Base-by-base conservation (phyloP, 1,140 invertebrate species). In the Dinoponera quadriceps region DNA sequence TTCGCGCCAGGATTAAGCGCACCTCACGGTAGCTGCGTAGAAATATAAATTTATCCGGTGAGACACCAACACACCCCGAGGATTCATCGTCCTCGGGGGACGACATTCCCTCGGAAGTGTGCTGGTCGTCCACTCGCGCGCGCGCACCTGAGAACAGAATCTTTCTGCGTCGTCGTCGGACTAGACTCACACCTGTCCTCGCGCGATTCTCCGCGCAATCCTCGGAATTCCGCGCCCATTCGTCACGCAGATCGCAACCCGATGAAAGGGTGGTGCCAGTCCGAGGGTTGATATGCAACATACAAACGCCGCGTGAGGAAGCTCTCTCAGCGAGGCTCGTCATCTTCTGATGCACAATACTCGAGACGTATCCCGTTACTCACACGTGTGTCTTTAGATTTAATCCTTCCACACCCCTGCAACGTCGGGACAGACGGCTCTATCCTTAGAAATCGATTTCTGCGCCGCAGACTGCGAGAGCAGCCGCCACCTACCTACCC, bases 261-360 rank as follows among this genome's bases (percentile, higher is more conserved):
- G 59, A 29, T 22, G 63, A 20, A 18, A 7, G n/a, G n/a, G 49
- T 20, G 14, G 62, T 20, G 11, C n/a, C 75, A 22, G 20, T 27
- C n/a, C 62, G 33, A 71, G 33, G n/a, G 22, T 71, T 59, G 75
- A 80, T 80, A 80, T 69, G 75, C 75, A 80, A 80, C n/a, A n/a
- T n/a, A n/a, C 38, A 44, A 44, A 2, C 51, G 22, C 14, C 59
- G 65, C 7, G 38, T 9, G 9, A 44, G 38, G 0, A 9, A 80
- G 75, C 65, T 69, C 68, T 48, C 20, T 29, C 63, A 16, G n/a
- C 66, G 73, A 84, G 71, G 44, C 55, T 75, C 77, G 68, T 87
- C 83, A 88, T 84, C 86, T 75, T 88, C 87, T 83, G 88, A 72
- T 84, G 75, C 73, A 82, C 81, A 85, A 75, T 71, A 78, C 82